Base-by-base conservation (phyloP, 2,888 invertebrate genomes). In the Lithophane semibrunnea region DNA sequence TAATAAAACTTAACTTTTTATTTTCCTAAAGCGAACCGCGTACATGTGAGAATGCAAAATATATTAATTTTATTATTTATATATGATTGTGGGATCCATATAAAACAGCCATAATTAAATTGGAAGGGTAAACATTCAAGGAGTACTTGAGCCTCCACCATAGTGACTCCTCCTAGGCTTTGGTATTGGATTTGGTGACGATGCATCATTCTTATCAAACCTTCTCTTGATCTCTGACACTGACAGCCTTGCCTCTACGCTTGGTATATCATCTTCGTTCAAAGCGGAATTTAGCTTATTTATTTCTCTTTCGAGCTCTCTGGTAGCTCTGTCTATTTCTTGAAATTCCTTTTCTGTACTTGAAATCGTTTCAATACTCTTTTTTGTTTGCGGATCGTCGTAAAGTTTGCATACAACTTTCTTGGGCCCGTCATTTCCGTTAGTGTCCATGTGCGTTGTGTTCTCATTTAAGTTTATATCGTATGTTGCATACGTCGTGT, bases 161-260 rank as follows among this genome's bases (percentile, higher is more conserved):
- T 95, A 94, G 82, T 96, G 94, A 90, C 97, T 97, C 89, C 97
- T 94, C 88, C 97, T 95, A 3, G 97, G 97, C 91, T 97, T 97
- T 89, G 97, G 97, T 92, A 97, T 96, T 4, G 97, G 97, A 92
- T 97, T 97, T 75, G 97, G 97, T 68, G 96, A 95, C n/a, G 94
- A 94, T 65, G 90, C 92, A 69, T 97, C 97, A 49, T 93, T 96
- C 80, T 95, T 96, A 69, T 97, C 97, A 88, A 97, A 97, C 85
- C 96, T 96, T 78, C 95, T 93, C 86, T 97, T 97, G 72, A 97
- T 97, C 78, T 96, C 96, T 16, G 95, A 94, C 29, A 96, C 95
- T 1, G 95, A 95, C 60, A 94, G 88, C 63, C 95, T 91, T 64
- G 91, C 88, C 21, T 92, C 94, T 42, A 92, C 89, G 47, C 92